These are phyloP conservation scores for Lepidurus arcticus DNA, from an alignment of 1,140 invertebrate species.

Conservation along the genomic window DNA sequence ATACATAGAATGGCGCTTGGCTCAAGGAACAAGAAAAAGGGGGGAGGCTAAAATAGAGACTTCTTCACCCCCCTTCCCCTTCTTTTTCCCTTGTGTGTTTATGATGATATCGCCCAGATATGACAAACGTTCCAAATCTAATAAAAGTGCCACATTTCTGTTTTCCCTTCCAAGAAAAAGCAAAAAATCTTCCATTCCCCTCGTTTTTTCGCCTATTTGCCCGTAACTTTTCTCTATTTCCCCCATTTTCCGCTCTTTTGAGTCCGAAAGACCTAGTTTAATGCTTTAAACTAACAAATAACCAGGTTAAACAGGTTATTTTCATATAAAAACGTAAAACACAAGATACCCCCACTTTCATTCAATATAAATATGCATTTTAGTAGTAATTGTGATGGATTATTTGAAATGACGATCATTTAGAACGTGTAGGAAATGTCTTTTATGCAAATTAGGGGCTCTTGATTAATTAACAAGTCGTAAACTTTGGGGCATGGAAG, in stretches of 20 bases:
- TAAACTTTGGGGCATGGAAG: background rate
- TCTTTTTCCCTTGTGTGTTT: background rate
- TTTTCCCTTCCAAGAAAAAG: background rate
- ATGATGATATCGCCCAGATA: conserved; percentile 19
- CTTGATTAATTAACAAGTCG: background rate
- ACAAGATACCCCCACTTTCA: no score
- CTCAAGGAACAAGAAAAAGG: no score
- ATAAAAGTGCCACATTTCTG: background rate
- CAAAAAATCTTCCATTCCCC: background rate
- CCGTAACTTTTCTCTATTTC: background rate
- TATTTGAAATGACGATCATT: no score
- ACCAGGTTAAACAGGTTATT: no score
- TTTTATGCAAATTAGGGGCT: background rate
- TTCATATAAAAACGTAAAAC: no score
- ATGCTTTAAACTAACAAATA: no score
- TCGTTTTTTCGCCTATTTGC: background rate
- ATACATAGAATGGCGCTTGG: background rate
- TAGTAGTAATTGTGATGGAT: no score
- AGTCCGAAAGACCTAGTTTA: no score
- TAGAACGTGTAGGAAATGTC: background rate
- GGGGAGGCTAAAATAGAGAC: no score
- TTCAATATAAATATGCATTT: no score
- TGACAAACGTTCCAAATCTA: conserved; percentile 11
- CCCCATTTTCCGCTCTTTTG: no score
- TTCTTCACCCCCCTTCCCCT: background rate